Percentiles rank a stretch among this genome's conserved stretches.
Evolutionary conservation across 1,140 invertebrate species (phyloP).

Genomic region (Eumeta japonica): DNA sequence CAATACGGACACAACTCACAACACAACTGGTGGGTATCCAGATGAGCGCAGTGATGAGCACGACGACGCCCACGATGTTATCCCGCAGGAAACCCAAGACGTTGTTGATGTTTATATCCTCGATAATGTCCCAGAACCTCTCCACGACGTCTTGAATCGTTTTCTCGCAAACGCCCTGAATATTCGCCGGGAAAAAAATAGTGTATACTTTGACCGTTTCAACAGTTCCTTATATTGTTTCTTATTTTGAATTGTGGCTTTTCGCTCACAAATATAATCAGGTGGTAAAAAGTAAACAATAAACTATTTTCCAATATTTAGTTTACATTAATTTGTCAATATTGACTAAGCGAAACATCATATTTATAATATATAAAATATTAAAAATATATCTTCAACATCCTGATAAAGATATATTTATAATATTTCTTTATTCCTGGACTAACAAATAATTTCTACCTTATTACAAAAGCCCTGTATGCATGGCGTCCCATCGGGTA

Average conservation of each 20-base stretch:
- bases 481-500: constrained; percentile 92
- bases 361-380: too few species aligned
- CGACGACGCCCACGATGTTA: constrained; percentile 72
- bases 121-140: constrained; percentile 94
- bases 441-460: too few species aligned
- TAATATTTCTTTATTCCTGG: too few species aligned
- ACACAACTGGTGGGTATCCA: constrained; percentile 89
- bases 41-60: constrained; percentile 82
- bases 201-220: background rate
- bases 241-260: too few species aligned
- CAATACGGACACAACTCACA: constrained; percentile 16
- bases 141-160: constrained; percentile 93
- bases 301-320: too few species aligned
- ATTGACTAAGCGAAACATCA: too few species aligned
- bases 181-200: constrained; percentile 79
- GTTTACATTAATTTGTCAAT: too few species aligned
- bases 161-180: constrained; percentile 85
- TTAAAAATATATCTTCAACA: too few species aligned
- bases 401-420: too few species aligned
- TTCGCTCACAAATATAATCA: background rate
- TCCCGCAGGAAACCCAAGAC: constrained; percentile 72
- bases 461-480: constrained; percentile 95
- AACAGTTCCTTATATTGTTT: background rate
- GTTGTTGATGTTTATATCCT: constrained; percentile 93
- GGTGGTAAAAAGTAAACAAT: background rate